A percentile compares a stretch with the other conserved stretches of the same genome.
phyloP scores from a whole-genome alignment of 2,888 invertebrate species.

The Agrochola lychnidis region DNA sequence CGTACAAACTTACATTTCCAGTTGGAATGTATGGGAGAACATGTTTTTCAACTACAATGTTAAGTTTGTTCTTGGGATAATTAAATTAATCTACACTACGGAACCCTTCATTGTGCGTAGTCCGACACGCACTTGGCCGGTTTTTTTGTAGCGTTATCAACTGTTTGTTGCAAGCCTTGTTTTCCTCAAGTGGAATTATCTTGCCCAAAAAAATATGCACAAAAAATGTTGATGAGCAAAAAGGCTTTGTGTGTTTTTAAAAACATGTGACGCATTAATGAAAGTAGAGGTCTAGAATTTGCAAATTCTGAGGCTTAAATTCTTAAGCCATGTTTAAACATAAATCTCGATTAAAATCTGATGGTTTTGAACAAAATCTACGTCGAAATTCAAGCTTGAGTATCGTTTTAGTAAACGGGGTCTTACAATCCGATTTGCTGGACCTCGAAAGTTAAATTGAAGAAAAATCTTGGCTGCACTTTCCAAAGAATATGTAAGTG shows the following conservation, averaged over 20 bases:
- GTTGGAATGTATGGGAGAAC: too few species aligned
- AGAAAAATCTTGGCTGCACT: not conserved
- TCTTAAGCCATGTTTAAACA: not conserved
- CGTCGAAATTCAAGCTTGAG: not conserved
- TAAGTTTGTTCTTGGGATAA: too few species aligned
- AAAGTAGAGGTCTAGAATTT: not conserved
- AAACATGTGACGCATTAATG: not conserved
- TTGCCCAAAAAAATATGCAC: not conserved
- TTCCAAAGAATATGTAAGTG: not conserved
- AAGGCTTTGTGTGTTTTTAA: not conserved
- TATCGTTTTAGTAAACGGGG: not conserved
- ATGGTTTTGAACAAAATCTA: not conserved
- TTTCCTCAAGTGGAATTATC: not conserved
- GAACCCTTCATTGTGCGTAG: too few species aligned
- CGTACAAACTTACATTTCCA: too few species aligned
- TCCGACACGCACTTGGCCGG: not conserved
- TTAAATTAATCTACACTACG: too few species aligned
- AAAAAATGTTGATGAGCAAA: not conserved
- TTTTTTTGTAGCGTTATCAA: not conserved
- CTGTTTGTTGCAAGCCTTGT: constrained; percentile 2
- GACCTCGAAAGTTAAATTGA: constrained; percentile 5
- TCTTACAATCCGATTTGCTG: not conserved
- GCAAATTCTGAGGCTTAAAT: fast-evolving
- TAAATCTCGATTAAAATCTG: not conserved
- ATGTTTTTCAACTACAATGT: too few species aligned